Percentiles rank a stretch among this genome's conserved stretches.
These are phyloP conservation scores for Psittacula echo DNA, from an alignment of 2,797 vertebrate species.

Conservation along the genomic window DNA sequence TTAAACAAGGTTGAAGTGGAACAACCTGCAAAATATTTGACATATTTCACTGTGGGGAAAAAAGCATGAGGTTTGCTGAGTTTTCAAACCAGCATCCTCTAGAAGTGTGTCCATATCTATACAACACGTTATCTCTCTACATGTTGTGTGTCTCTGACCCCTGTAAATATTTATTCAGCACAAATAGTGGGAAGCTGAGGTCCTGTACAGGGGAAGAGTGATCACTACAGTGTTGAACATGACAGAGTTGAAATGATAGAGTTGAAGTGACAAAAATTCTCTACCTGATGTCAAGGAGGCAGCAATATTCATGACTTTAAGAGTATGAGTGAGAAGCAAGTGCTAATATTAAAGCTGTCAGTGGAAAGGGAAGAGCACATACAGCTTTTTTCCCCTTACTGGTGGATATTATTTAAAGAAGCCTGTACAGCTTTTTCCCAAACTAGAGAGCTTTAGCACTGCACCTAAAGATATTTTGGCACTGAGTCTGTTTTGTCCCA, in stretches of 20 bases:
- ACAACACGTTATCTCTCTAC: neutral
- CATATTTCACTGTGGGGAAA: neutral
- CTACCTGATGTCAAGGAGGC: neutral
- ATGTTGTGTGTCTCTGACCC: neutral
- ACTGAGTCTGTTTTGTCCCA: neutral
- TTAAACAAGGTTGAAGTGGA: neutral
- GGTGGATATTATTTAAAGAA: neutral
- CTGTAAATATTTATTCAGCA: slow-evolving; percentile 11
- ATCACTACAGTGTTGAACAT: neutral
- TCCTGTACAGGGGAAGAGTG: neutral
- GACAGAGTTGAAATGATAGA: neutral
- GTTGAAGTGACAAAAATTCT: neutral
- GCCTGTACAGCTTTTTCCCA: neutral
- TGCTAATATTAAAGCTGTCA: neutral
- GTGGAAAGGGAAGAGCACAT: neutral
- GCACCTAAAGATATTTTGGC: neutral
- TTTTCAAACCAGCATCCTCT: neutral
- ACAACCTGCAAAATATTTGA: neutral
- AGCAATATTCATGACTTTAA: neutral
- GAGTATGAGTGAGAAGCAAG: neutral
- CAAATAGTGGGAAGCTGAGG: neutral
- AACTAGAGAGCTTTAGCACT: neutral
- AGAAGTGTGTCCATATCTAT: neutral
- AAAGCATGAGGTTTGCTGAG: neutral
- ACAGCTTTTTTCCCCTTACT: neutral